Percentiles rank a stretch among this genome's conserved stretches.
Evolutionary conservation across 2,113 vertebrate genomes (phyloP).

Genomic region (Chloropsis hardwickii): DNA sequence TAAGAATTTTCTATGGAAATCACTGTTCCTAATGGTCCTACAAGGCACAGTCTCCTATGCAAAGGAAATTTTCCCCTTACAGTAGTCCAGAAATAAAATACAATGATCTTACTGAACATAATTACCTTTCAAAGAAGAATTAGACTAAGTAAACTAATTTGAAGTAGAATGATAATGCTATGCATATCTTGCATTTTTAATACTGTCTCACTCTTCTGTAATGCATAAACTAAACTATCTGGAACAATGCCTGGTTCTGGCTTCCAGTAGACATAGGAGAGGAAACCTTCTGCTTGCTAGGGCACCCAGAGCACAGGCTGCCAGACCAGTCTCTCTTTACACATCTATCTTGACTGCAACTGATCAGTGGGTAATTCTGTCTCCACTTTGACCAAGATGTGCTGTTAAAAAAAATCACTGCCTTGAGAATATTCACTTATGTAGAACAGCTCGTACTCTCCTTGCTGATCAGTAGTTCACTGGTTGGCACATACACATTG

Average conservation of each 20-base stretch:
- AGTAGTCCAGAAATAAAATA: background rate
- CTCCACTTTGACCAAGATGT: background rate
- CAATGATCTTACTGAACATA: background rate
- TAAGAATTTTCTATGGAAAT: background rate
- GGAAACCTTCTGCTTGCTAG: background rate
- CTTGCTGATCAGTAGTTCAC: background rate
- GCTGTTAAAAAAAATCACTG: background rate
- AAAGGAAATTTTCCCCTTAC: background rate
- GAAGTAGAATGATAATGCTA: background rate
- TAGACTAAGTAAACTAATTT: background rate
- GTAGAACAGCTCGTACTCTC: background rate
- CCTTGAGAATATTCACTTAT: background rate
- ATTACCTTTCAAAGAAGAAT: background rate
- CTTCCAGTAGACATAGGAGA: background rate
- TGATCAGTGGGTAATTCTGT: background rate
- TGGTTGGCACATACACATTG: background rate
- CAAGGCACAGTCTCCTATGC: background rate
- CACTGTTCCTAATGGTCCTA: background rate
- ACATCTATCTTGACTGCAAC: background rate
- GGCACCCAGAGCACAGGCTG: background rate
- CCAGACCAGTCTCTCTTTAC: background rate
- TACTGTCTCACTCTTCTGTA: background rate
- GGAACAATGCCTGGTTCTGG: background rate
- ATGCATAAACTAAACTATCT: background rate
- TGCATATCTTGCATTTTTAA: background rate